These are phyloP conservation scores for Zapus hudsonius DNA, from an alignment of 2,113 vertebrate species.

Conservation along the genomic window DNA sequence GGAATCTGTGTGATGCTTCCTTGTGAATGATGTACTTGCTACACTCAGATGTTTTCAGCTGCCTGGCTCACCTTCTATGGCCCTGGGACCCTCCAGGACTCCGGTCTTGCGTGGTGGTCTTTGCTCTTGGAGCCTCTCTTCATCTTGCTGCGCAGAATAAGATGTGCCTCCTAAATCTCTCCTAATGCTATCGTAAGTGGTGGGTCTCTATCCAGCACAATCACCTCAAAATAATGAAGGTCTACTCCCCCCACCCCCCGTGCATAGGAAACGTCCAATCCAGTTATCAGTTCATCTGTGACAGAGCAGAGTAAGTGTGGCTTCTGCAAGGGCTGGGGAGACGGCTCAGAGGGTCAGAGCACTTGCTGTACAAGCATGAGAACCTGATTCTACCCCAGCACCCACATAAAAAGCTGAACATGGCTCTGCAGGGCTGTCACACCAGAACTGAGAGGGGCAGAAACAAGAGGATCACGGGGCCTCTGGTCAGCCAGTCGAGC, in stretches of 20 bases:
- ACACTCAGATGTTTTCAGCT: not conserved
- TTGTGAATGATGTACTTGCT: fast-evolving
- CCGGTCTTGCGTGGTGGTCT: too few species aligned
- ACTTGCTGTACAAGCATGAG: too few species aligned
- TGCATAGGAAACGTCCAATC: not conserved
- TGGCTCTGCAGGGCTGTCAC: too few species aligned
- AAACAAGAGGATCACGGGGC: too few species aligned
- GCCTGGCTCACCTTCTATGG: fast-evolving
- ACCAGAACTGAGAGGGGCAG: too few species aligned
- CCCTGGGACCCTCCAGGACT: fast-evolving
- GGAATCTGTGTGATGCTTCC: not conserved
- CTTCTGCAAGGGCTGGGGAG: not conserved
- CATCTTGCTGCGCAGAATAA: not conserved
- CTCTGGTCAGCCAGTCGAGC: too few species aligned
- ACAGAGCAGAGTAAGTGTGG: not conserved
- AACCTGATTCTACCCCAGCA: too few species aligned
- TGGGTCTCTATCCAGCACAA: not conserved
- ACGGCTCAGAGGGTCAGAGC: not conserved
- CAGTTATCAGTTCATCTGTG: not conserved
- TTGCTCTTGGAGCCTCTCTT: not conserved
- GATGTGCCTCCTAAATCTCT: too few species aligned
- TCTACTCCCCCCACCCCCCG: not conserved
- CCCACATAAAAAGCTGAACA: too few species aligned
- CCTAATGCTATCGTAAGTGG: not conserved
- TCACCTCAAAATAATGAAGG: not conserved